Conservation (phyloP, 2,113 vertebrate species). For the Castor canadensis region DNA sequence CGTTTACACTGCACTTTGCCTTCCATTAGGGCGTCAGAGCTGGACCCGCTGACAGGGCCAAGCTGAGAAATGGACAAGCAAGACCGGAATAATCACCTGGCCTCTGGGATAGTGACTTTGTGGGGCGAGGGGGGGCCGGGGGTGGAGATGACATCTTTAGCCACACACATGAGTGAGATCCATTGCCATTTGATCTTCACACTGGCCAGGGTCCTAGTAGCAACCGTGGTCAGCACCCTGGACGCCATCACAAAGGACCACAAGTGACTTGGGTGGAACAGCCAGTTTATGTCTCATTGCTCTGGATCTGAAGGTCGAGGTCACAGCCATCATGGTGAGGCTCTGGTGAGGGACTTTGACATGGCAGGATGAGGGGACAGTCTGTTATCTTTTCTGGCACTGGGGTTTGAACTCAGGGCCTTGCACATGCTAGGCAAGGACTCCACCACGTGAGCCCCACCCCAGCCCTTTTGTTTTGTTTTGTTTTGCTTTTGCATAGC, state of each 20-base stretch:
- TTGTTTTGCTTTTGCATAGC: too few species aligned
- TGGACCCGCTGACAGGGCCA: constrained; percentile 70
- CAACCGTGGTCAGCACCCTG: not conserved
- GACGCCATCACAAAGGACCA: not conserved
- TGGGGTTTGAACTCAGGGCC: too few species aligned
- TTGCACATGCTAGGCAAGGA: too few species aligned
- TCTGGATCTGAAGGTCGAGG: not conserved
- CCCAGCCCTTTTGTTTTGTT: too few species aligned
- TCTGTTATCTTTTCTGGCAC: not conserved
- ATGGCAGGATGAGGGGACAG: too few species aligned
- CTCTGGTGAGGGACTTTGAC: not conserved
- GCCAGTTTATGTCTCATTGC: not conserved
- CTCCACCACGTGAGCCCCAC: too few species aligned
- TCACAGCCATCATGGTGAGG: fast-evolving
- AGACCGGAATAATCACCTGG: constrained; percentile 63
- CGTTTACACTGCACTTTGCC: constrained; percentile 61
- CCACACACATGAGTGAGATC: constrained; percentile 42
- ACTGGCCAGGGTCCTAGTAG: constrained; percentile 13
- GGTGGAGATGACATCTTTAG: constrained; percentile 56
- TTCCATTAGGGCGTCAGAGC: constrained; percentile 67
- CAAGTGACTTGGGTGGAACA: not conserved
- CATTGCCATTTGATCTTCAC: constrained; percentile 52
- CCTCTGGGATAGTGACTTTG: constrained; percentile 24
- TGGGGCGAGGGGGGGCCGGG: too few species aligned
- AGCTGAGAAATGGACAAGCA: constrained; percentile 55